Percentiles rank a stretch among this genome's conserved stretches.
Evolutionary conservation across 2,888 invertebrate genomes (phyloP).

Genomic region (Merodon equestris): DNA sequence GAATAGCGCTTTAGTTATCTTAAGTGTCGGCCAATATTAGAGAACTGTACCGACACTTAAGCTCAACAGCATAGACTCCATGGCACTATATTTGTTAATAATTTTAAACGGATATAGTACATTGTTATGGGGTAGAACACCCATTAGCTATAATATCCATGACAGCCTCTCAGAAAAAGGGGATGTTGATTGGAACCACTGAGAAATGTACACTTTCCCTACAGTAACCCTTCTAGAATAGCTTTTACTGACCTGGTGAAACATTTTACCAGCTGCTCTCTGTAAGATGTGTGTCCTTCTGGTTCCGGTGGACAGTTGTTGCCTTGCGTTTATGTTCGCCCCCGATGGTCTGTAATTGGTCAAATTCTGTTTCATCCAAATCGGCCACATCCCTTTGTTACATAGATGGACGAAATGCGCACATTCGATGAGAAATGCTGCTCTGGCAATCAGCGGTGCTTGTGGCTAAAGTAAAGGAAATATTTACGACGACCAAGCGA

Average conservation of each 20-base stretch:
- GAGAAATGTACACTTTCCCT: too few relatives aligned
- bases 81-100: too few relatives aligned
- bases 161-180: background rate
- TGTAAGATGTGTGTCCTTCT: slow-evolving; percentile 87
- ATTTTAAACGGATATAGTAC: too few relatives aligned
- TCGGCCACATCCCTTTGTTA: slow-evolving; percentile 99
- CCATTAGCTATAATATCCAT: background rate
- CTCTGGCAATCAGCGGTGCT: slow-evolving; percentile 95
- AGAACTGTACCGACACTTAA: too few relatives aligned
- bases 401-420: slow-evolving; percentile 98
- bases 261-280: slow-evolving; percentile 96
- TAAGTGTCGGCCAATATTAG: too few relatives aligned
- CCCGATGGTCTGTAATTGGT: slow-evolving; percentile 86
- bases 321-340: slow-evolving; percentile 80
- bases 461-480: slow-evolving; percentile 83
- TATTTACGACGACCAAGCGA: too few relatives aligned
- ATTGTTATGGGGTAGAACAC: too few relatives aligned
- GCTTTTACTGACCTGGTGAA: slow-evolving; percentile 84
- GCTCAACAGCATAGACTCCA: too few relatives aligned
- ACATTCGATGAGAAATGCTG: slow-evolving; percentile 95
- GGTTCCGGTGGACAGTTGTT: slow-evolving; percentile 81
- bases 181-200: too few relatives aligned
- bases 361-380: slow-evolving; percentile 95
- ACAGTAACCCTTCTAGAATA: background rate
- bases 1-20: too few relatives aligned